Base-by-base conservation (phyloP, 1,140 invertebrate genomes). In the Caenorhabditis remanei region DNA sequence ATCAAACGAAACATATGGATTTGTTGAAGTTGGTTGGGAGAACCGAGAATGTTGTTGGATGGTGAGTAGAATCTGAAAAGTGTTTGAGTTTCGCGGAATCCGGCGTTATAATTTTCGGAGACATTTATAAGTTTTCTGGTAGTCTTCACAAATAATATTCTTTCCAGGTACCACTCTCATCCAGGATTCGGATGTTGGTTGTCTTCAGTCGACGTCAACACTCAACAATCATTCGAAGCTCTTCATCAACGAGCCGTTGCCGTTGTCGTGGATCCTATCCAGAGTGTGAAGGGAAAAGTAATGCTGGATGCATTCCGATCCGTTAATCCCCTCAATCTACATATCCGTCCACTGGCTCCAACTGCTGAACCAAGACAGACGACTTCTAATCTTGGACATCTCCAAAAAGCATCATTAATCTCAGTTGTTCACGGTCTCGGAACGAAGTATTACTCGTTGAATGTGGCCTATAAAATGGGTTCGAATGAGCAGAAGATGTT, bases 1-100 rank as follows among this genome's bases (percentile, higher is more conserved):
- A 99, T 93, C 98, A 99, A 94, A 97, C 98, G 24, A 99, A 99
- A 94, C 99, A 99, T 97, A 96, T 99, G 94, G 98, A 99, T 91
- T 99, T 99, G 98, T 94, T 99, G 58, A 97, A 98, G 93, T 97
- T 98, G 94, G 99, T 98, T 88, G 98, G 98, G 2, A 82, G 90
- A 85, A 97, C 97, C 19, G 98, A 99, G 94, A 99, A 99, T 98
- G 98, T 99, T 9, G 98, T 99, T 79, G 98, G 98, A 63, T 99
- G 98, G 98, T 87, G 16, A 58, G 43, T 61, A 40, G 8, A 58
- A 11, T 19, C 24, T 21, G 43, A 32, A 75, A 32, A 32, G 32
- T 32, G 32, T 1, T 32, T 32, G 32, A 32, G 0, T 32, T 32
- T 32, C 2, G 32, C 32, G 32, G 2, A 32, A 2, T 32, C 2